These are phyloP conservation scores for Labroides dimidiatus DNA, from an alignment of 2,797 vertebrate genomes.

Conservation along the genomic window DNA sequence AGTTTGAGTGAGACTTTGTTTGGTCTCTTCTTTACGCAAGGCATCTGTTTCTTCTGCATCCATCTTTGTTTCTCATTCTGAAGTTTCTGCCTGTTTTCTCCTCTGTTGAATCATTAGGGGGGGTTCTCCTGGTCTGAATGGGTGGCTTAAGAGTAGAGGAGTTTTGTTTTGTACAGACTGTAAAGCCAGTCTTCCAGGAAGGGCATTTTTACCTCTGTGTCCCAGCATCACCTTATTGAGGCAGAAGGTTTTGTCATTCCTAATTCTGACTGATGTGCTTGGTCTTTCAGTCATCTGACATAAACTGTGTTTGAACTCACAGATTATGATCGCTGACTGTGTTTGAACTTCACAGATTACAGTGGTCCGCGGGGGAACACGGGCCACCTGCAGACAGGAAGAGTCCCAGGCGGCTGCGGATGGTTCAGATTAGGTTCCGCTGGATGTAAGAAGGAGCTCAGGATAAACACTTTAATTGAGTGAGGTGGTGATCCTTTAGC, in stretches of 20 bases:
- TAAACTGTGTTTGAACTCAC: constrained; percentile 8
- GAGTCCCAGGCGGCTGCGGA: constrained; percentile 41
- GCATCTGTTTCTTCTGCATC: too few species aligned
- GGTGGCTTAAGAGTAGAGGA: background rate
- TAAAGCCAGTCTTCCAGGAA: constrained; percentile 2
- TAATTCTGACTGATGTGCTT: constrained; percentile 35
- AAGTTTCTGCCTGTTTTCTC: too few species aligned
- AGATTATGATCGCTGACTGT: constrained; percentile 53
- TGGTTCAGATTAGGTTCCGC: constrained; percentile 33
- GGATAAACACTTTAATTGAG: constrained; percentile 33
- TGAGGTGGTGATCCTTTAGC: constrained; percentile 34
- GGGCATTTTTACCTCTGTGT: background rate
- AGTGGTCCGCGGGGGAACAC: constrained; percentile 15
- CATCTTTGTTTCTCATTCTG: too few species aligned
- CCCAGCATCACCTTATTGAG: background rate
- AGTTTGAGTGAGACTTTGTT: too few species aligned
- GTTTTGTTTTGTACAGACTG: background rate
- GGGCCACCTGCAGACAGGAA: constrained; percentile 33
- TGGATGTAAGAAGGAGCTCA: constrained; percentile 28
- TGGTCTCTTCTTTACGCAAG: too few species aligned
- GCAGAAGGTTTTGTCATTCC: constrained; percentile 56
- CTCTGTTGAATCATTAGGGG: background rate
- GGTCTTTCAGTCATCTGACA: background rate
- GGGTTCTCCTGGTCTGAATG: background rate
- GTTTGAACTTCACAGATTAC: constrained; percentile 60